These are phyloP conservation scores for Buphagus erythrorhynchus DNA, from an alignment of 2,797 vertebrate species.

Conservation along the genomic window DNA sequence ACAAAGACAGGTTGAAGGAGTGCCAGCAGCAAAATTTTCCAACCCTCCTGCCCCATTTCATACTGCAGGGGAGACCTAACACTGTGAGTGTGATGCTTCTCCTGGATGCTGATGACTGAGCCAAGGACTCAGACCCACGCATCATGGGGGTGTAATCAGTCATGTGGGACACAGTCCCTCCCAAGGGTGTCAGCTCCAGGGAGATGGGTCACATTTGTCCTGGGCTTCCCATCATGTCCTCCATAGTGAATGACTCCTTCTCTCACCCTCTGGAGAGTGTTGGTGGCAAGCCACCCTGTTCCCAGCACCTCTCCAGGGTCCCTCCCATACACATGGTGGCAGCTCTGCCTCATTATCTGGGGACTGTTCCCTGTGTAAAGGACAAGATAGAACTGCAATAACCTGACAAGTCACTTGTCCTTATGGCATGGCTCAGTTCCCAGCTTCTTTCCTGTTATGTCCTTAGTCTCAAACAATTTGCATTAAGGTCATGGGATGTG, in stretches of 20 bases:
- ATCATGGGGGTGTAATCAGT: neutral
- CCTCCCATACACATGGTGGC: neutral
- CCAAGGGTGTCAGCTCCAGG: neutral
- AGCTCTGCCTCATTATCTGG: neutral
- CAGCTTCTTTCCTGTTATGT: neutral
- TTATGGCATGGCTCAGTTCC: neutral
- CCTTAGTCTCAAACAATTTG: neutral
- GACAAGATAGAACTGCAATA: neutral
- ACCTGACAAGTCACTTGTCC: neutral
- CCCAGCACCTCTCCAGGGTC: neutral
- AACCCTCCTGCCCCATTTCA: neutral
- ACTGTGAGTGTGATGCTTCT: neutral
- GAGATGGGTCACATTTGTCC: neutral
- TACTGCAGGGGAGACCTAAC: neutral
- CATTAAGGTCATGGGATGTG: neutral
- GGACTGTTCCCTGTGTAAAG: neutral
- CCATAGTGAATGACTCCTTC: neutral
- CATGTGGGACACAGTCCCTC: neutral
- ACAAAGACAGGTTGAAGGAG: neutral
- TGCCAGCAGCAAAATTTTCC: neutral
- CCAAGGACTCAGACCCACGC: neutral
- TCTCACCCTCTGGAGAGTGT: neutral
- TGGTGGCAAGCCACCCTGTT: neutral
- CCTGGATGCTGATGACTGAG: neutral
- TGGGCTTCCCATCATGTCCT: neutral